These are phyloP conservation scores for Galago senegalensis DNA, from an alignment of 2,797 vertebrate species.

Conservation along the genomic window DNA sequence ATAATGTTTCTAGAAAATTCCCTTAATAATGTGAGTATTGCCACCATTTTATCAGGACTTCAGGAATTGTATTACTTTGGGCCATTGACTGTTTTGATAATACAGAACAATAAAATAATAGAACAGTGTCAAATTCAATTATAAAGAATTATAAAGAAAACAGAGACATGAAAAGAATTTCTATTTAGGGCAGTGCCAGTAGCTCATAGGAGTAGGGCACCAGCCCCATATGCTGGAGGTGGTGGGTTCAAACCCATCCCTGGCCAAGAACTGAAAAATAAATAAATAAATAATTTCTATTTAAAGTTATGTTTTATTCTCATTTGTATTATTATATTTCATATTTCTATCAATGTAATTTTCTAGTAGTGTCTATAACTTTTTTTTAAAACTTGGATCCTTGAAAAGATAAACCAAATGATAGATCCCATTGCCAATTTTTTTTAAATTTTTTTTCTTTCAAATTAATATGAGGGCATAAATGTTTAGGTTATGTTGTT, in stretches of 20 bases:
- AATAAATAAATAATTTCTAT: not conserved
- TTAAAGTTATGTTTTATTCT: not conserved
- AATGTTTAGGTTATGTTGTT: no score
- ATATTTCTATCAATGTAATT: not conserved
- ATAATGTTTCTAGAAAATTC: not conserved
- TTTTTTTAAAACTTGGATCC: no score
- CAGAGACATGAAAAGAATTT: not conserved
- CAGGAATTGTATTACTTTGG: not conserved
- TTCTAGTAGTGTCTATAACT: not conserved
- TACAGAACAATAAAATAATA: not conserved
- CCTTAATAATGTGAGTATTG: not conserved
- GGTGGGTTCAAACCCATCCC: no score
- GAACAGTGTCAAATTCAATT: not conserved
- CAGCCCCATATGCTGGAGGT: no score
- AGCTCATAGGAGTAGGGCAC: no score
- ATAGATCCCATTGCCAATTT: no score
- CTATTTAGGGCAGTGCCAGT: not conserved
- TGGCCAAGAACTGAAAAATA: no score
- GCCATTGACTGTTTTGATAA: not conserved
- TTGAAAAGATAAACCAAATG: no score
- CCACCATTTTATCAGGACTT: not conserved
- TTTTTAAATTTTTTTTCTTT: no score
- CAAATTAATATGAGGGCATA: no score
- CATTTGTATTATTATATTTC: not conserved
- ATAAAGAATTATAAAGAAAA: slow-evolving; percentile 8